These are phyloP conservation scores for Drosophila gaucha DNA, from an alignment of 2,888 invertebrate species.

Conservation along the genomic window DNA sequence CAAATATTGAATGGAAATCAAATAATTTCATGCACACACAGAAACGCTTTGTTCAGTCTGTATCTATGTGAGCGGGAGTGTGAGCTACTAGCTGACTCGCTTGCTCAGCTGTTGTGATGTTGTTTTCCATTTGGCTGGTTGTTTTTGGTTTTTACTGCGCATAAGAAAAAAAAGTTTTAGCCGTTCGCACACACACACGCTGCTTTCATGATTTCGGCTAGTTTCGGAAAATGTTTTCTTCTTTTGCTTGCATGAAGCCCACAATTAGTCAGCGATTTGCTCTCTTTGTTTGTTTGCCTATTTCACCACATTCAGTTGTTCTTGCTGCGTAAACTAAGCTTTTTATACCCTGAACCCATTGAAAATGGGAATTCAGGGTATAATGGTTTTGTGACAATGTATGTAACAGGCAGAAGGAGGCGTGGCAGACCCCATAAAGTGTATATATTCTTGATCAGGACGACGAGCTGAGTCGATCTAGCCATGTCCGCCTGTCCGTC, in stretches of 20 bases:
- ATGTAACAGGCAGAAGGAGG: too few species aligned
- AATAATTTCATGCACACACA: slow-evolving; percentile 38
- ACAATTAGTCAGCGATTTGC: slow-evolving; percentile 61
- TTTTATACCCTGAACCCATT: too few species aligned
- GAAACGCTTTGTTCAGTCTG: slow-evolving; percentile 43
- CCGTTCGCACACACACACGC: background rate
- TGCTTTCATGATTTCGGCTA: slow-evolving; percentile 22
- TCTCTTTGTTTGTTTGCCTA: slow-evolving; percentile 46
- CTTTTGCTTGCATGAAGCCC: slow-evolving; percentile 22
- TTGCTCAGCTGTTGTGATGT: slow-evolving; percentile 72
- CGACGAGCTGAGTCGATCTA: too few species aligned
- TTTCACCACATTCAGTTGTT: slow-evolving; percentile 47
- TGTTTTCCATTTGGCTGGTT: slow-evolving; percentile 50
- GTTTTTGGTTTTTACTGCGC: slow-evolving; percentile 45
- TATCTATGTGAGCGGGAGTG: slow-evolving; percentile 27
- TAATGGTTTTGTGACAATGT: too few species aligned
- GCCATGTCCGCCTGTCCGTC: too few species aligned
- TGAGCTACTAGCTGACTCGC: slow-evolving; percentile 53
- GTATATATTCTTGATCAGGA: too few species aligned
- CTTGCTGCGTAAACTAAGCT: slow-evolving; percentile 16
- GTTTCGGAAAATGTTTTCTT: slow-evolving; percentile 23
- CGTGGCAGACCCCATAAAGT: too few species aligned
- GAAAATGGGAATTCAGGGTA: too few species aligned
- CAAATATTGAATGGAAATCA: slow-evolving; percentile 51
- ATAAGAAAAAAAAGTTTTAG: slow-evolving; percentile 24